Evolutionary conservation across 2,888 invertebrate genomes (phyloP), one percentile per base, ranked within the genome.

Genomic region (Muschampia plurimacula): DNA sequence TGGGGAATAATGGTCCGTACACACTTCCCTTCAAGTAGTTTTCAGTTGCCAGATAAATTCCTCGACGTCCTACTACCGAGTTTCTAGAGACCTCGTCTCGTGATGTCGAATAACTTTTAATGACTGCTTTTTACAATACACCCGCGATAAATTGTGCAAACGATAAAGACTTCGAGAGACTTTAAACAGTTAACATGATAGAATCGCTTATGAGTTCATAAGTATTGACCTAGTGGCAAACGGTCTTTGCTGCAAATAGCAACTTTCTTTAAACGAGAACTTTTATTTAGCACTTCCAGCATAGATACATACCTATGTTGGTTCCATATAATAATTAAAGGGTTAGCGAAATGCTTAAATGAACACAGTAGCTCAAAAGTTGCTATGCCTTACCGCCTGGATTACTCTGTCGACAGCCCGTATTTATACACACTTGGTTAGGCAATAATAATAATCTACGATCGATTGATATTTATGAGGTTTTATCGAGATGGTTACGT

Each of bases 31-130:
- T 86, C 80, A 78, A 89, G 86, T 84, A 91, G 88, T 91, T 90
- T 89, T 86, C 84, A 89, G 87, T 88, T 86, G 80, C 83, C 87
- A 87, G 88, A 89, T 89, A 91, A 90, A 90, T 89, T 88, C 86
- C 82, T 83, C 80, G 75, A 78, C 81, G 81, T 81, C 82, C 83
- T 79, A 80, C 77, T 62, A 22, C 83, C 78, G 84, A 89, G 86
- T 88, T 90, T 88, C 79, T 83, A 89, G 87, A 84, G 88, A 82
- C 81, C 84, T 86, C 82, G 87, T 84, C 83, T 86, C 82, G 87
- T 84, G 86, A 86, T 88, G 84, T 84, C 82, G 81, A 83, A 81
- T 84, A 91, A 93, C 89, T 92, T 92, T 92, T 91, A 92, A 93
- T 90, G 90, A 90, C 87, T 86, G 84, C 80, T 82, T 83, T 87